Evolutionary conservation across 2,113 vertebrate species (phyloP).

Genomic region (Petromus typicus): DNA sequence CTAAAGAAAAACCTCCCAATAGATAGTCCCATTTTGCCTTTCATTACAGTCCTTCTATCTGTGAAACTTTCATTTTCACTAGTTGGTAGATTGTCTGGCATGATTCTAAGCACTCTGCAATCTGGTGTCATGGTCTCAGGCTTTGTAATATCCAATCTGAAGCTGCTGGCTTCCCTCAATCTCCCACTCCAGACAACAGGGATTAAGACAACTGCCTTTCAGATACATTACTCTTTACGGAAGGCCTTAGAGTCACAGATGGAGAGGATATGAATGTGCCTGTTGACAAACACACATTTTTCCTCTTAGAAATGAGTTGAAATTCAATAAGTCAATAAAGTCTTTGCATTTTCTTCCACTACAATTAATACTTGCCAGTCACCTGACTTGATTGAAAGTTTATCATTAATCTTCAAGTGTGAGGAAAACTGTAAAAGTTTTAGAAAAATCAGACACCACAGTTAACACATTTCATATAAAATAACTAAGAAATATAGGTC

Average conservation of each 20-base stretch:
- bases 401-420: slow-evolving; percentile 14
- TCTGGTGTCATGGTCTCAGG: neutral
- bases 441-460: neutral
- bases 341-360: neutral
- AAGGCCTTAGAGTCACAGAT: neutral
- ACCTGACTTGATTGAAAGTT: neutral
- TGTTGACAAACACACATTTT: neutral
- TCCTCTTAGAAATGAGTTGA: slow-evolving; percentile 14
- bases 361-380: neutral
- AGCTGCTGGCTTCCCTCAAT: neutral
- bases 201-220: neutral
- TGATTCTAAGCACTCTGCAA: neutral
- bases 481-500: slow-evolving; percentile 4
- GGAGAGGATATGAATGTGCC: slow-evolving; percentile 47
- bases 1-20: neutral
- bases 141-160: neutral
- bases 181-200: neutral
- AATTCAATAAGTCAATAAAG: slow-evolving; percentile 8
- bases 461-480: slow-evolving; percentile 15
- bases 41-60: neutral
- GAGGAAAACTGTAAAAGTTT: neutral
- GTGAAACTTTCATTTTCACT: neutral
- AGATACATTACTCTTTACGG: neutral
- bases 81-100: neutral
- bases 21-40: neutral